Evolutionary conservation across 2,888 invertebrate species (phyloP), one percentile per base, ranked within the genome.

Genomic region (Meta bourneti): DNA sequence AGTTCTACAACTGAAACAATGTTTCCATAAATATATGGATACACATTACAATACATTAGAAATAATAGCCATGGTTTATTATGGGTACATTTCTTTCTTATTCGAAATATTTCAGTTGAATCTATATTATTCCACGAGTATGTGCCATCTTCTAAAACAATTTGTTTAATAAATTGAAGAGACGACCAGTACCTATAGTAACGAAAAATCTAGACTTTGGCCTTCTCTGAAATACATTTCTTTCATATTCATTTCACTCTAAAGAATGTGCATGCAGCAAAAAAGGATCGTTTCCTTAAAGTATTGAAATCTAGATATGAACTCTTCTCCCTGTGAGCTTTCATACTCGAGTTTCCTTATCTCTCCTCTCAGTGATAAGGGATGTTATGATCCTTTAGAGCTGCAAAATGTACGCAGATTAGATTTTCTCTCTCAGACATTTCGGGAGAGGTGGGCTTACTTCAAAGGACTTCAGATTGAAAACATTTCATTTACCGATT

Each of bases 381-480:
- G n/a, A 77, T 19, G 51, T 77, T 77, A 77, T 77, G 51, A 52
- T 77, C 77, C 52, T 77, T 77, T 61, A 61, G 52, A 16, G 51
- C 51, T 77, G 16, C 77, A 77, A 77, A 52, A 77, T 77, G 51
- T 9, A 49, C 52, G 11, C 7, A 77, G n/a, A 77, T 19, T 51
- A 77, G 51, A 52, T 52, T 51, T 52, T 52, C 51, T 77, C 49
- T n/a, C 16, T 2, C 13, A n/a, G 1, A 13, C 0, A 34, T 8
- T 48, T 74, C 2, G 6, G 51, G 49, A 16, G 7, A 19, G 19
- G 19, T 61, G 16, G 19, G 8, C 7, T 77, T 77, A 51, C 9
- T 52, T 77, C 77, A 16, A 52, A 49, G 19, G 13, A 51, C 61
- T 61, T 61, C 11, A 61, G 61, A 61, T 61, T 61, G 75, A 16